Percentiles rank a stretch among this genome's conserved stretches.
Evolutionary conservation across 2,888 invertebrate genomes (phyloP).

Genomic region (Morpho deidamia): DNA sequence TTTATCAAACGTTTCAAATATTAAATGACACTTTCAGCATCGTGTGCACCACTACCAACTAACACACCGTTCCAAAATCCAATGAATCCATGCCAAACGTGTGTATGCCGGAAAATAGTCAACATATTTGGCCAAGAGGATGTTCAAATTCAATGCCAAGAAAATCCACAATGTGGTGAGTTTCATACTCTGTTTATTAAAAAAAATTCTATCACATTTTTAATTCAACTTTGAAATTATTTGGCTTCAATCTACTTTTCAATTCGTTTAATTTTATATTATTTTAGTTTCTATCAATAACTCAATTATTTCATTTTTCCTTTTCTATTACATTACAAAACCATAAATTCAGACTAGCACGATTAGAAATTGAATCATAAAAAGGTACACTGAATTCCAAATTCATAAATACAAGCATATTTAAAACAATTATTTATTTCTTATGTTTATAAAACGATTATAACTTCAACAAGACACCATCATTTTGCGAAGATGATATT

Average conservation of each 20-base stretch:
- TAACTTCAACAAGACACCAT: neutral
- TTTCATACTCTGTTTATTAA: neutral
- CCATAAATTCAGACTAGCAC: too few relatives aligned
- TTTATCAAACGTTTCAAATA: neutral
- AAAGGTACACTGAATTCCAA: neutral
- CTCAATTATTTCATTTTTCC: too few relatives aligned
- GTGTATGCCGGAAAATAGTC: conserved; percentile 40
- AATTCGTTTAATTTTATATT: too few relatives aligned
- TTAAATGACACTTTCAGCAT: conserved; percentile 29
- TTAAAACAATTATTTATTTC: neutral
- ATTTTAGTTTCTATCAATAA: too few relatives aligned
- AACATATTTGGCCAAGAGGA: conserved; percentile 35
- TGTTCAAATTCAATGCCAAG: conserved; percentile 45
- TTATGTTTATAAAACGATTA: neutral
- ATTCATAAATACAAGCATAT: neutral
- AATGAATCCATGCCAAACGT: conserved; percentile 57
- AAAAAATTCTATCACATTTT: neutral
- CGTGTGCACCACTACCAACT: conserved; percentile 50
- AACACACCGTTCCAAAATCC: conserved; percentile 52
- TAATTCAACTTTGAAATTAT: too few relatives aligned
- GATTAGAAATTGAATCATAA: neutral
- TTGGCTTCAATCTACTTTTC: too few relatives aligned
- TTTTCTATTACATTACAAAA: too few relatives aligned
- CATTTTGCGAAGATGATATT: too few relatives aligned
- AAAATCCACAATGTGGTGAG: conserved; percentile 51